A percentile compares a stretch with the other conserved stretches of the same genome.
phyloP scores from a whole-genome alignment of 1,140 invertebrate genomes.

The Drosophila jambulina region DNA sequence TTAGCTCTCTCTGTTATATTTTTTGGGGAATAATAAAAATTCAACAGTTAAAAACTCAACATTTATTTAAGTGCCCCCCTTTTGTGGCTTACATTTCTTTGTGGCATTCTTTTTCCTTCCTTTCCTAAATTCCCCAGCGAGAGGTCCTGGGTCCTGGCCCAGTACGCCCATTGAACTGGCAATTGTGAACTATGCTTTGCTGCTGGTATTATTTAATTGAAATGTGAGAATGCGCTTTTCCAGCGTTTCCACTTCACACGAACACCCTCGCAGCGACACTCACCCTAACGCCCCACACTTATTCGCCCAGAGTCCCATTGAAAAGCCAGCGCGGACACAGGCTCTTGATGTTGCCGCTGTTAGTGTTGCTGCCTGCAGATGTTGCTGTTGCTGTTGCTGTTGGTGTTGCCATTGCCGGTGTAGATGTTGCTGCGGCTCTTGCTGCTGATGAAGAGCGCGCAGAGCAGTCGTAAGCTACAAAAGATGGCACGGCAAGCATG shows the following conservation, averaged over 20 bases:
- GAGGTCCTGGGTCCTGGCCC: slow-evolving; percentile 16
- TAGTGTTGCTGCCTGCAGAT: slow-evolving; percentile 54
- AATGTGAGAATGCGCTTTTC: slow-evolving; percentile 83
- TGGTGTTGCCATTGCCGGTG: slow-evolving; percentile 14
- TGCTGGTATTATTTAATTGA: slow-evolving; percentile 76
- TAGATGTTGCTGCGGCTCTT: slow-evolving; percentile 36
- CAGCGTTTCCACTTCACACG: slow-evolving; percentile 59
- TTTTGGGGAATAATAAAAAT: slow-evolving; percentile 7
- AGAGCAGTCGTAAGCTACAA: slow-evolving; percentile 69
- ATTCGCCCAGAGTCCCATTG: slow-evolving; percentile 67
- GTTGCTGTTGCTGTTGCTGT: slow-evolving; percentile 17
- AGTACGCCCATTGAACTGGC: slow-evolving; percentile 48
- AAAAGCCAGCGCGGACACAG: slow-evolving; percentile 46
- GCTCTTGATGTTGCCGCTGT: slow-evolving; percentile 23
- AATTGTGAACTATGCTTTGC: slow-evolving; percentile 51
- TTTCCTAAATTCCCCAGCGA: slow-evolving; percentile 15
- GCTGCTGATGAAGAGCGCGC: slow-evolving; percentile 73
- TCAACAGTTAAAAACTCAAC: slow-evolving; percentile 8
- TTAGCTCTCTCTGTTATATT: neutral
- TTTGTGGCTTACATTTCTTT: slow-evolving; percentile 19
- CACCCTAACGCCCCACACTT: slow-evolving; percentile 36
- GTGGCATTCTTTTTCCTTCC: neutral
- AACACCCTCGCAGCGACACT: slow-evolving; percentile 41
- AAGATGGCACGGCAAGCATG: slow-evolving; percentile 61
- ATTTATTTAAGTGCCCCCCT: slow-evolving; percentile 17